Evolutionary conservation across 2,888 invertebrate genomes (phyloP).

Genomic region (Cistogaster globosa): DNA sequence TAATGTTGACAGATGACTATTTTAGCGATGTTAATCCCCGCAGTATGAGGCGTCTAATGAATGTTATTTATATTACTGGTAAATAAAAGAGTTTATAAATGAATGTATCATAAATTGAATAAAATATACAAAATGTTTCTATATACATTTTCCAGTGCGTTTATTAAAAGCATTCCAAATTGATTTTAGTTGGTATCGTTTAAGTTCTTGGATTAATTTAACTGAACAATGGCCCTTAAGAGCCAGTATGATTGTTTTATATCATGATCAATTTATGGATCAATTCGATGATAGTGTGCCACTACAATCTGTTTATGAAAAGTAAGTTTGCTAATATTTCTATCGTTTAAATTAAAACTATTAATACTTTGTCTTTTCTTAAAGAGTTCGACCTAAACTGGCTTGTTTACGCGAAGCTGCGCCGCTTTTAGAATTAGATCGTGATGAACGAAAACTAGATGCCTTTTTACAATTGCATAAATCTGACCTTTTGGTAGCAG

Average conservation of each 20-base stretch:
- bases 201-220: conserved; percentile 99
- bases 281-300: conserved; percentile 93
- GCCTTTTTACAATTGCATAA: conserved; percentile 95
- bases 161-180: conserved; percentile 98
- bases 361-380: not conserved
- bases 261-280: conserved; percentile 95
- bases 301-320: conserved; percentile 95
- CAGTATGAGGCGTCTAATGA: conserved; percentile 97
- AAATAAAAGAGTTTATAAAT: conserved; percentile 29
- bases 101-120: not conserved
- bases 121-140: too few relatives aligned
- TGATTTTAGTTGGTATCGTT: conserved; percentile 99
- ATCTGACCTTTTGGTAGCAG: conserved; percentile 91
- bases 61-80: conserved; percentile 98
- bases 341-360: not conserved
- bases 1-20: conserved; percentile 97
- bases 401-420: conserved; percentile 93
- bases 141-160: conserved; percentile 86
- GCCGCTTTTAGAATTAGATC: conserved; percentile 94
- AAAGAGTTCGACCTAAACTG: conserved; percentile 91
- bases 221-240: conserved; percentile 99
- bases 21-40: conserved; percentile 99
- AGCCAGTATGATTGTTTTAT: conserved; percentile 98
- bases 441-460: conserved; percentile 97
- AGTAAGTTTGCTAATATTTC: conserved; percentile 85